Evolutionary conservation across 2,113 vertebrate species (phyloP), one percentile per base, ranked within the genome.

Genomic region (Sialia sialis): DNA sequence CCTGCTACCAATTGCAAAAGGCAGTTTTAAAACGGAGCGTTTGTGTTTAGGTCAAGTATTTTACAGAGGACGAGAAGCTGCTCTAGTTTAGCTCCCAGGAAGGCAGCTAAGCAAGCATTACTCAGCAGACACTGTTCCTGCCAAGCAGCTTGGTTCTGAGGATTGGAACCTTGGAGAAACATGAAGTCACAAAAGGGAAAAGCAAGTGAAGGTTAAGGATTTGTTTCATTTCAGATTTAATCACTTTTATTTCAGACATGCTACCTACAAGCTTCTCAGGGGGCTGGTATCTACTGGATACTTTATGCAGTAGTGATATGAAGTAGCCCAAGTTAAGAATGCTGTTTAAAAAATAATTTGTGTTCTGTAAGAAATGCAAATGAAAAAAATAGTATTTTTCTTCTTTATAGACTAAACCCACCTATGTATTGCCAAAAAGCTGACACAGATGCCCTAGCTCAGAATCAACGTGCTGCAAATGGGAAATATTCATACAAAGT

Each of bases 51-150:
- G 63, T 67, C 27, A n/a, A 32, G 70, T 87, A 58, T 54, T 90
- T 87, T 79, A 19, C 4, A 14, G 32, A 60, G 90, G 84, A 46
- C 43, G 62, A 58, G 79, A 89, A 95, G 75, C 78, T 93, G 62
- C 25, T 30, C 17, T 16, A 56, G 72, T 78, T 89, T 63, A 46
- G 54, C 59, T 86, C 21, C 7, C 4, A 54, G 84, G 67, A 68
- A 67, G 77, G 63, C 83, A 94, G 30, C 78, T 52, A 54, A 96
- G 94, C 83, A 93, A 56, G 84, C 44, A 69, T 93, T 95, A 66
- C 75, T 97, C 95, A 96, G 95, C 76, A n/a, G n/a, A 78, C 15
- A 32, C 76, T 90, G 51, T 11, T 95, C 92, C 63, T 91, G 75
- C 26, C 51, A 7, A 55, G 67, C 72, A 11, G 92, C 93, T 87